Conservation (phyloP, 2,113 vertebrate species). For the Sterna hirundo region DNA sequence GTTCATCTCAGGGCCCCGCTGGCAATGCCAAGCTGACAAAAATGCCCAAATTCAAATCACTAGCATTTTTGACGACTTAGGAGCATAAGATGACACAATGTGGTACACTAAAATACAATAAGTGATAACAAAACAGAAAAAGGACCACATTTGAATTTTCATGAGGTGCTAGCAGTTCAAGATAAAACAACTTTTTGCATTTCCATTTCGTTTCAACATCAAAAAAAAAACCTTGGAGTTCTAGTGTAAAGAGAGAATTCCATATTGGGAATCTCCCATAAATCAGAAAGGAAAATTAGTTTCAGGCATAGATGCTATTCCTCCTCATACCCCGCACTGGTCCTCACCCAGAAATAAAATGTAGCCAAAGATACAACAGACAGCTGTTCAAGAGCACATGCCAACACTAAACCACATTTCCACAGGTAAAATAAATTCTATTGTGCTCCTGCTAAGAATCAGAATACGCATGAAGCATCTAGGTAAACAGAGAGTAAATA, state of each 20-base stretch:
- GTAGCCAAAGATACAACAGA: constrained; percentile 27
- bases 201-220: neutral
- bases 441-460: constrained; percentile 9
- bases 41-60: neutral
- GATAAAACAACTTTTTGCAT: neutral
- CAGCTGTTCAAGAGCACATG: constrained; percentile 29
- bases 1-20: neutral
- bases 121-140: neutral
- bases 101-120: neutral
- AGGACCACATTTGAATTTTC: neutral
- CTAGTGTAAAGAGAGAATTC: neutral
- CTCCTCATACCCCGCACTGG: neutral
- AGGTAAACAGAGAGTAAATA: constrained; percentile 28
- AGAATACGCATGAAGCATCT: neutral
- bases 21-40: neutral
- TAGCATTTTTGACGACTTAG: neutral
- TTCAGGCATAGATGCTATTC: neutral
- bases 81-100: neutral
- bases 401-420: constrained; percentile 20
- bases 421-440: constrained; percentile 46
- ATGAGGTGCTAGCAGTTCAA: neutral
- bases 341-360: constrained; percentile 26
- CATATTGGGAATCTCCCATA: neutral
- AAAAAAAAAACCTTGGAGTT: neutral
- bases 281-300: constrained; percentile 10